Evolutionary conservation across 2,113 vertebrate species (phyloP).

Genomic region (Sander vitreus): DNA sequence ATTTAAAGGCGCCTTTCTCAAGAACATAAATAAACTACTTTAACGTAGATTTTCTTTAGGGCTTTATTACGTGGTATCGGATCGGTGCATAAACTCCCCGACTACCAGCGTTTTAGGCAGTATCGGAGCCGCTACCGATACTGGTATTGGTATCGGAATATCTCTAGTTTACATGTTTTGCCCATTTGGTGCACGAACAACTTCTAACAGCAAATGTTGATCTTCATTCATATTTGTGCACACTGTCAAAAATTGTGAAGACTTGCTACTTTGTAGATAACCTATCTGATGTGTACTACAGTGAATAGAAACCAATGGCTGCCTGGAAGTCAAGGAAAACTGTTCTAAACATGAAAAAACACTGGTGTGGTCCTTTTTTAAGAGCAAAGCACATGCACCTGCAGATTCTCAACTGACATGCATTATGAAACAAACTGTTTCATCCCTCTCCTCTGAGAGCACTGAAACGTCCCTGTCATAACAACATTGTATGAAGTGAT

Average conservation of each 20-base stretch:
- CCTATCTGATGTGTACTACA: background rate
- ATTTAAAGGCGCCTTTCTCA: too few species aligned
- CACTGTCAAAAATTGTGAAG: background rate
- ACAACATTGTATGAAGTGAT: background rate
- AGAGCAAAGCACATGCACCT: background rate
- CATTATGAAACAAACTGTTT: background rate
- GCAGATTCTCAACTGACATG: background rate
- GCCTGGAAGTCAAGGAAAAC: background rate
- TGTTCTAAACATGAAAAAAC: background rate
- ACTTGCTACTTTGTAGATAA: background rate
- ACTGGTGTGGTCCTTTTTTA: background rate
- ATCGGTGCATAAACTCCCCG: too few species aligned
- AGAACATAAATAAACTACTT: too few species aligned
- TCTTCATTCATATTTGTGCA: conserved; percentile 6
- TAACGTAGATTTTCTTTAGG: too few species aligned
- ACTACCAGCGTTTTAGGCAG: too few species aligned
- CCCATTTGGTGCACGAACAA: background rate
- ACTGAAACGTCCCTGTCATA: background rate
- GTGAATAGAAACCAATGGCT: background rate
- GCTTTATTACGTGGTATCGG: too few species aligned
- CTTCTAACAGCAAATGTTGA: background rate
- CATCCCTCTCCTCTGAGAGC: background rate
- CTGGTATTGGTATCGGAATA: too few species aligned
- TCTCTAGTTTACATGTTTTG: background rate
- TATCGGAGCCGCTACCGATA: too few species aligned